A percentile compares a stretch with the other conserved stretches of the same genome.
Evolutionary conservation across 2,797 vertebrate genomes (phyloP).

Genomic region (Brachymystax lenok): DNA sequence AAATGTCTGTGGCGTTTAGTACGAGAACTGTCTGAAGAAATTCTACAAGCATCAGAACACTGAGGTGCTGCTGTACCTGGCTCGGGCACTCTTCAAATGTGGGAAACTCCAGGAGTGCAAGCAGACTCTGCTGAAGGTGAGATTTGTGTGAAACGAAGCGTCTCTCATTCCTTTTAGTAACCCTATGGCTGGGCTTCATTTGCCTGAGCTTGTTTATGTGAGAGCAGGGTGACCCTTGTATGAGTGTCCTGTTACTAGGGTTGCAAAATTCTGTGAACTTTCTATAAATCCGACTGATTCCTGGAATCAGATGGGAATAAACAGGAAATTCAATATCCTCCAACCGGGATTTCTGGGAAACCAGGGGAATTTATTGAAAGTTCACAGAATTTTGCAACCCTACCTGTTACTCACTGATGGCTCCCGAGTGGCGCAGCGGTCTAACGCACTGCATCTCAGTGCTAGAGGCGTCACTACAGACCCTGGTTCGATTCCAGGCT

Average conservation of each 20-base stretch:
- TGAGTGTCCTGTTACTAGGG: background rate
- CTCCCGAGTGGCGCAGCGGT: no score
- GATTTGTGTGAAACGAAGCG: background rate
- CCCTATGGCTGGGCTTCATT: background rate
- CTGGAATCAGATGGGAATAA: no score
- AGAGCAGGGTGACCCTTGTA: background rate
- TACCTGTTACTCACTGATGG: background rate
- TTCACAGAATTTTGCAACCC: no score
- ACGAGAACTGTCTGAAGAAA: conserved; percentile 98
- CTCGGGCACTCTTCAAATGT: conserved; percentile 96
- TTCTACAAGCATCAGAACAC: conserved; percentile 99
- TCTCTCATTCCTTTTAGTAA: background rate
- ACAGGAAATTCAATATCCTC: no score
- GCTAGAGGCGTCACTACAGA: no score
- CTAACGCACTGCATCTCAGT: no score
- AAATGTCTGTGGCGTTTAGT: conserved; percentile 68
- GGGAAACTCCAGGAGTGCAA: conserved; percentile 98
- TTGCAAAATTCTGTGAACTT: background rate
- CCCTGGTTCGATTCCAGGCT: no score
- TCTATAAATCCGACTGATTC: no score
- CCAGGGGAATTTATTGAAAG: no score
- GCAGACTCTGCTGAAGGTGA: conserved; percentile 96
- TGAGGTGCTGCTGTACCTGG: conserved; percentile 95
- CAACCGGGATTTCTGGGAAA: no score
- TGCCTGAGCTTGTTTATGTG: background rate